Conservation (phyloP, 2,797 vertebrate species). For the Anomalospiza imberbis region DNA sequence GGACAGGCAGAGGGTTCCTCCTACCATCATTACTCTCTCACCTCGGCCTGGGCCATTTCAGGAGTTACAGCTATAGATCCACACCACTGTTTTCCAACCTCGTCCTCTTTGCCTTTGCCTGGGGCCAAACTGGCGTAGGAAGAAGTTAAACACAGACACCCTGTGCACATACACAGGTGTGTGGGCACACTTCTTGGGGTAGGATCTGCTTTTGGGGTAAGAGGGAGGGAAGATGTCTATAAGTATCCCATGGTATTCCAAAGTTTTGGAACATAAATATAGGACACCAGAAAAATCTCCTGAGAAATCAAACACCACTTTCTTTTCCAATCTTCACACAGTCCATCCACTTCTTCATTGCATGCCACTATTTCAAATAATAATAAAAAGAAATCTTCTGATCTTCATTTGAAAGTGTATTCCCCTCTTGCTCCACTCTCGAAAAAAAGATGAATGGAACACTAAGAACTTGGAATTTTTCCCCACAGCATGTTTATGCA, state of each 20-base stretch:
- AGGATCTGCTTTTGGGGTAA: neutral
- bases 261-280: neutral
- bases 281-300: neutral
- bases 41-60: neutral
- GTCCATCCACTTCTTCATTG: neutral
- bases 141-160: neutral
- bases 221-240: neutral
- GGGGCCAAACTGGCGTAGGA: fast-evolving
- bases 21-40: neutral
- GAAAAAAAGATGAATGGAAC: neutral
- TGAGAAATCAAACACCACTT: neutral
- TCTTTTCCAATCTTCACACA: neutral
- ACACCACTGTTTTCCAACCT: neutral
- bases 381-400: neutral
- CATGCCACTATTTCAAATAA: neutral
- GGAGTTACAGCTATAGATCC: neutral
- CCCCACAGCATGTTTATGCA: neutral
- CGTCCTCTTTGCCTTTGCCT: neutral
- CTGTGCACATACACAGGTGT: neutral
- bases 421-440: neutral
- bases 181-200: neutral
- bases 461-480: neutral
- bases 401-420: neutral
- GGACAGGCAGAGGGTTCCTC: neutral
- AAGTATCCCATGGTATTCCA: neutral